These are phyloP conservation scores for Macropodus opercularis DNA, from an alignment of 2,797 vertebrate species.

Conservation along the genomic window DNA sequence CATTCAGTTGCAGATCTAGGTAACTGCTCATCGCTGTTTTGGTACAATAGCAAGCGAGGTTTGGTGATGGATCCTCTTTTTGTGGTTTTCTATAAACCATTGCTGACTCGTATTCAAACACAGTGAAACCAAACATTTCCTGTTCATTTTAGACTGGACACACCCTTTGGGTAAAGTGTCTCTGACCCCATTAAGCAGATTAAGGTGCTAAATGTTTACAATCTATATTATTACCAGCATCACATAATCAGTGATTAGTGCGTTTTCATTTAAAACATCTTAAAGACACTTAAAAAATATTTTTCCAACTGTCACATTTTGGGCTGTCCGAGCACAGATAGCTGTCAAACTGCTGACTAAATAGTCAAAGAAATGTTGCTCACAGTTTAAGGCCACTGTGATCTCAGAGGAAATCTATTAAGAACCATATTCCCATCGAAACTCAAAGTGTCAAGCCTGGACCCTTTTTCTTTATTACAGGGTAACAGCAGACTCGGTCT, in stretches of 20 bases:
- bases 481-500: constrained; percentile 49
- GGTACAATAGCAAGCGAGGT: neutral
- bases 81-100: constrained; percentile 51
- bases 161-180: constrained; percentile 22
- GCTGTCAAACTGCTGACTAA: constrained; percentile 3
- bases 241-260: neutral
- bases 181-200: neutral
- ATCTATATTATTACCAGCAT: neutral
- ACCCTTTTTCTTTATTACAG: constrained; percentile 66
- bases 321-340: neutral
- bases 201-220: neutral
- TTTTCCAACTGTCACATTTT: no score
- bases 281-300: no score
- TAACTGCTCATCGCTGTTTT: constrained; percentile 22
- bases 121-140: constrained; percentile 18
- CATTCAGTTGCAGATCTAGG: constrained; percentile 10
- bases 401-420: constrained; percentile 17
- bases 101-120: constrained; percentile 38
- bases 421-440: constrained; percentile 50
- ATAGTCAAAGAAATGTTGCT: constrained; percentile 22
- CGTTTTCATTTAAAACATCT: neutral
- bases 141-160: constrained; percentile 35
- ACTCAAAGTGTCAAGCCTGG: constrained; percentile 36
- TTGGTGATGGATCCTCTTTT: constrained; percentile 53
- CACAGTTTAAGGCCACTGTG: constrained; percentile 23